Base-by-base conservation (phyloP, 2,113 vertebrate genomes). In the Menura novaehollandiae region DNA sequence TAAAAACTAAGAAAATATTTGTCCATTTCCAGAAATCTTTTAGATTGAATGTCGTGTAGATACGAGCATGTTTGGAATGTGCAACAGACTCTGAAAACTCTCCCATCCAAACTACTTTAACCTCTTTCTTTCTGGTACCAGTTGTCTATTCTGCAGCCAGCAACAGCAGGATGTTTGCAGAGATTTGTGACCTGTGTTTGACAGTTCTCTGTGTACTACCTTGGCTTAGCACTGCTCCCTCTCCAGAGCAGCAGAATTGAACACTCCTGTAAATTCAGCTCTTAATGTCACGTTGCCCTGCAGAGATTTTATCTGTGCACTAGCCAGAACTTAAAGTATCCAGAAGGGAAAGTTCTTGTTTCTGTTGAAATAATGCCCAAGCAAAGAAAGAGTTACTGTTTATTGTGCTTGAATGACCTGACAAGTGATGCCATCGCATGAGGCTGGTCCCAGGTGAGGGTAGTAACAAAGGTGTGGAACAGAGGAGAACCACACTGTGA, bases 1-100 rank as follows among this genome's bases (percentile, higher is more conserved):
- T 64, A 32, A 64, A 81, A 87, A 75, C 44, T 89, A 52, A 69
- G 79, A 80, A 85, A 93, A 88, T 93, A 71, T 72, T 91, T 95
- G 47, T 83, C 68, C 26, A 11, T 87, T 90, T 76, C 62, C n/a
- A 74, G 21, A 71, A 37, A 11, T 60, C 27, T 64, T 78, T 52
- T 73, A 19, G 23, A 32, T 46, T 69, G 66, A 87, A 89, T 66
- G 66, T 43, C 49, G 3, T 7, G 46, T 62, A 20, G 69, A 6
- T 41, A n/a, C 2, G 47, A 58, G 47, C 44, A 12, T 7, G 37
- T 53, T 85, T 35, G 73, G 85, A 87, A 59, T 39, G 49, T 30
- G 0, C 16, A 35, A 22, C 32, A 78, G 58, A 33, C 37, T 39
- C 58, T 52, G 91, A 41, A 78, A 46, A 22, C 19, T 15, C 6